Conservation (phyloP, 2,888 invertebrate species). For the Hofmannophila pseudospretella region DNA sequence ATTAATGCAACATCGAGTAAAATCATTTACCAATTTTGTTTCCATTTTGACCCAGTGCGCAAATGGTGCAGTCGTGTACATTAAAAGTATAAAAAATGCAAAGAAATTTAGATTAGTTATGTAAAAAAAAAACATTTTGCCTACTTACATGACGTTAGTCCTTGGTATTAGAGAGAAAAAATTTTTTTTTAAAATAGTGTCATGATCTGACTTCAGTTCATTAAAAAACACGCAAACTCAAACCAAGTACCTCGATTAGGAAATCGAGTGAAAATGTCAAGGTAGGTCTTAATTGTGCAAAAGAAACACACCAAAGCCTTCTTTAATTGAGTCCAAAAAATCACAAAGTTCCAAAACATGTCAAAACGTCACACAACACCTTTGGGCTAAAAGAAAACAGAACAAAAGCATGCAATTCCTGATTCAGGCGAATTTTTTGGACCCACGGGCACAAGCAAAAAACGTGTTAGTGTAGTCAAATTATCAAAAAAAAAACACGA, state of each 20-base stretch:
- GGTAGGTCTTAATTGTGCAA: conserved; percentile 67
- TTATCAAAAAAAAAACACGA: conserved; percentile 24
- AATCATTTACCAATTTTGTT: conserved; percentile 46
- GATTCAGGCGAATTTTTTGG: conserved; percentile 62
- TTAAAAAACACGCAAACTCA: conserved; percentile 41
- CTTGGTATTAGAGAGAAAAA: conserved; percentile 42
- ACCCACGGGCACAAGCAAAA: conserved; percentile 55
- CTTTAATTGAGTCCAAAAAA: conserved; percentile 68
- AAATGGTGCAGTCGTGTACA: conserved; percentile 39
- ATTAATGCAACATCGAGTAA: conserved; percentile 27
- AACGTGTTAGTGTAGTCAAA: conserved; percentile 50
- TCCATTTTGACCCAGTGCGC: conserved; percentile 50
- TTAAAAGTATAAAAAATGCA: conserved; percentile 36
- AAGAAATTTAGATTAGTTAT: conserved; percentile 23
- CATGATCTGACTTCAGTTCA: no score
- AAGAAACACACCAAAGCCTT: conserved; percentile 62
- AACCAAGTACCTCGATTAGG: conserved; percentile 54
- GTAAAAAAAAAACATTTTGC: conserved; percentile 30
- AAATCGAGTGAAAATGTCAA: conserved; percentile 70
- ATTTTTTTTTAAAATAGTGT: no score
- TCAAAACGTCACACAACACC: conserved; percentile 59
- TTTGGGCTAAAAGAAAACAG: conserved; percentile 50
- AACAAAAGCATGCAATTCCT: conserved; percentile 39
- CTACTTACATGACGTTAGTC: conserved; percentile 60
- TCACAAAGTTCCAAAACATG: conserved; percentile 30